Base-by-base conservation (phyloP, 1,140 invertebrate species). In the Drosophila sechellia region DNA sequence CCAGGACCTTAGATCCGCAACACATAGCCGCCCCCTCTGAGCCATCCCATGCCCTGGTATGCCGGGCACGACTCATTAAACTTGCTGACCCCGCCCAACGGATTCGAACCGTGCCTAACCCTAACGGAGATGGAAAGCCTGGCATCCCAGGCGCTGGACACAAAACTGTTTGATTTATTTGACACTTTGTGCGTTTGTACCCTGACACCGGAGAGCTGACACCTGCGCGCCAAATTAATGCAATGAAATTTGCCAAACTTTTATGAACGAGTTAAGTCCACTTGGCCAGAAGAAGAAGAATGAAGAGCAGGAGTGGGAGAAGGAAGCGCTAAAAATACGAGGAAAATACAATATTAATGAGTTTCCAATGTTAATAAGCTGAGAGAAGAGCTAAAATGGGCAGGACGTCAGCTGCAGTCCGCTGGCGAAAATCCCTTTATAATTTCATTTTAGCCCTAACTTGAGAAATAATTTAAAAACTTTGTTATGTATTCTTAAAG, bases 361-460 rank as follows among this genome's bases (percentile, higher is more conserved):
- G 83, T 86, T 87, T 87, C 77, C 83, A 89, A 87, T 87, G 83
- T 87, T 87, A 87, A 87, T 87, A 87, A 87, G 83, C 71, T 63
- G 76, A 57, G 71, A 31, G 39, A 56, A 37, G 57, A 37, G 48
- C 20, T 13, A 31, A 64, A 65, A 37, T 39, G 49, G 34, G 37
- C 54, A 39, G 53, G 53, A 53, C 83, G 79, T 89, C 83, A 87
- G 84, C 83, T 89, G 83, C 81, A 86, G 55, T 76, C 64, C 69
- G 71, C 70, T 27, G 53, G 54, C 63, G 58, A 70, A 79, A 87
- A 73, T 79, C 83, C 83, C 83, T 87, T 86, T 86, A 71, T 87
- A 87, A 87, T 89, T 87, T 89, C 76, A 87, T 87, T 87, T 85
- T 84, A 73, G 76, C 52, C 79, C 59, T 65, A 59, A 87, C 83